Base-by-base conservation (phyloP, 2,797 vertebrate species). In the Sitta carolinensis region DNA sequence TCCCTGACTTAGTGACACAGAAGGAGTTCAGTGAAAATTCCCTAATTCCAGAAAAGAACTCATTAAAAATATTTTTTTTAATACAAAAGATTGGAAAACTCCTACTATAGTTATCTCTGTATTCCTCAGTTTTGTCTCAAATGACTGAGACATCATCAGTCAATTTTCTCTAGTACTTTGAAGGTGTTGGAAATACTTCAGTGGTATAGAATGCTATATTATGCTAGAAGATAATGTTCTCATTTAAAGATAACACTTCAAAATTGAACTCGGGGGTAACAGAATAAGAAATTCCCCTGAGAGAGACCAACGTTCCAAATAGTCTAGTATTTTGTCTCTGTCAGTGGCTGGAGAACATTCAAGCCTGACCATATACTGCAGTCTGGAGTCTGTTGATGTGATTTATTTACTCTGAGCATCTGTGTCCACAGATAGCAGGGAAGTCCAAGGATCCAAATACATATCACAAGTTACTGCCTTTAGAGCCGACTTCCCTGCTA, bases 351-450 rank as follows among this genome's bases (percentile, higher is more conserved):
- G 34, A 81, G 57, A 69, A 32, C 22, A 19, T 4, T 16, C 1
- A 7, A 73, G 30, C 63, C 43, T 78, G 21, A 51, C 29, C n/a
- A 42, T 66, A 69, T 86, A 62, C 38, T 73, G 23, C 72, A 83
- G 29, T 55, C n/a, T 63, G 29, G n/a, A 90, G n/a, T 59, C 62
- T 10, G 6, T 78, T 87, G 32, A 21, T 59, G 48, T 88, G 34
- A 75, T 91, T 91, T 93, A 91, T 84, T 84, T 84, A 72, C 76
- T 34, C 26, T 48, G 34, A 86, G 26, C 73, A 87, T 89, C 79
- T 96, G 88, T 94, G 72, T 70, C 40, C 51, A 75, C 51, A 84
- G 64, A 43, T 40, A 63, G 14, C 57, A 51, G 34, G 20, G 29
- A 58, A 30, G 9, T 75, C 32, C 2, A 3, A 38, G 67, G 25